phyloP scores from a whole-genome alignment of 2,113 vertebrate species.

The Catharus fuscescens region DNA sequence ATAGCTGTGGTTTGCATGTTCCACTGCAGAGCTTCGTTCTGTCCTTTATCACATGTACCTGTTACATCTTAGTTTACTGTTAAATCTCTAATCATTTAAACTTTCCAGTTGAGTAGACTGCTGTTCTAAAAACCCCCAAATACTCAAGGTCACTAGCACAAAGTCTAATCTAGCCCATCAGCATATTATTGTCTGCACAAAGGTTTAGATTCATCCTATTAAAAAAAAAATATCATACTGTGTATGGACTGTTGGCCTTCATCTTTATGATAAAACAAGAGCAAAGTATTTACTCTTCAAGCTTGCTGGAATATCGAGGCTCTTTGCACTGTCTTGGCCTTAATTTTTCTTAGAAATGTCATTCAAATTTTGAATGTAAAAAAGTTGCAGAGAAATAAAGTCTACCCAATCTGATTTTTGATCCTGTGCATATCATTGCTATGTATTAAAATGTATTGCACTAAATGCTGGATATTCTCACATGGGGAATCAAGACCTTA shows the following conservation, averaged over 20 bases:
- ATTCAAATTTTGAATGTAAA: not conserved
- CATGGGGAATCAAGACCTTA: not conserved
- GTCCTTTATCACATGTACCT: not conserved
- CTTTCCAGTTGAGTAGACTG: not conserved
- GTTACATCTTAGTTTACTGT: not conserved
- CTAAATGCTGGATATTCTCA: not conserved
- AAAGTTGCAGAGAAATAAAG: not conserved
- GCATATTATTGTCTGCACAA: not conserved
- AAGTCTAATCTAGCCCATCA: not conserved
- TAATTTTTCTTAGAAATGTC: not conserved
- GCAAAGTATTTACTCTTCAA: not conserved
- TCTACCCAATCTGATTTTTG: not conserved
- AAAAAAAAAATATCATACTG: not conserved
- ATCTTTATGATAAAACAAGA: not conserved
- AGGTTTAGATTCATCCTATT: not conserved
- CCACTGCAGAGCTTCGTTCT: not conserved
- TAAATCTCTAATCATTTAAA: not conserved
- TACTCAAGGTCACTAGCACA: not conserved
- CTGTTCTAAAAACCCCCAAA: not conserved
- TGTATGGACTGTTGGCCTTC: not conserved
- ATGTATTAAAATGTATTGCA: not conserved
- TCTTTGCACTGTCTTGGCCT: not conserved
- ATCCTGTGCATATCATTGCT: not conserved
- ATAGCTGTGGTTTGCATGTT: not conserved
- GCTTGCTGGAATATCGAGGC: not conserved